Percentiles rank a stretch among this genome's conserved stretches.
These are phyloP conservation scores for Nycteola revayana DNA, from an alignment of 2,888 invertebrate genomes.

Conservation along the genomic window DNA sequence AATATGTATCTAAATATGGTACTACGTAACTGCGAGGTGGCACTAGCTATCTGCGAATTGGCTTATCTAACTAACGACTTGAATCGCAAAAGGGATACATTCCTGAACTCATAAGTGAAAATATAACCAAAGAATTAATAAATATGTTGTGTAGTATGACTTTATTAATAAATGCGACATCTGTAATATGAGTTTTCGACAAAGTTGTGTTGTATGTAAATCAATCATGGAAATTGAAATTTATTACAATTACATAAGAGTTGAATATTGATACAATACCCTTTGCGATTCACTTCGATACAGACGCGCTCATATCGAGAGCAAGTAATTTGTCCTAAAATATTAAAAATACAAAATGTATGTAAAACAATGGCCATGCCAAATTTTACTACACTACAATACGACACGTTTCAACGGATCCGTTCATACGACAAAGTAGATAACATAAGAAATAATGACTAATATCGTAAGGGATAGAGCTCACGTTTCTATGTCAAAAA, in stretches of 20 bases:
- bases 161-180: no score
- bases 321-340: constrained; percentile 38
- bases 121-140: no score
- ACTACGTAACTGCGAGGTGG: constrained; percentile 73
- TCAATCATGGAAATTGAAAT: no score
- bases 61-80: constrained; percentile 37
- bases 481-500: no score
- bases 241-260: no score
- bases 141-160: no score
- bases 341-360: constrained; percentile 35
- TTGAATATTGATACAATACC: no score
- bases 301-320: constrained; percentile 21
- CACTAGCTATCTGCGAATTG: constrained; percentile 60
- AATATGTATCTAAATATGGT: constrained; percentile 54
- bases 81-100: no score
- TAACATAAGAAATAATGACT: constrained; percentile 16
- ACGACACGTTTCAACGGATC: constrained; percentile 12
- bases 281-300: constrained; percentile 9
- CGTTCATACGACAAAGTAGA: constrained; percentile 18
- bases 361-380: constrained; percentile 55
- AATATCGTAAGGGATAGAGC: constrained; percentile 7
- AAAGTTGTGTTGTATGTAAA: no score
- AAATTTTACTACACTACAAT: constrained; percentile 55
- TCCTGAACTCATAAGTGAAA: no score
- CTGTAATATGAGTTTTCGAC: no score